A percentile compares a stretch with the other conserved stretches of the same genome.
Conservation (phyloP, 2,797 vertebrate genomes). For the Xerus rutilus region DNA sequence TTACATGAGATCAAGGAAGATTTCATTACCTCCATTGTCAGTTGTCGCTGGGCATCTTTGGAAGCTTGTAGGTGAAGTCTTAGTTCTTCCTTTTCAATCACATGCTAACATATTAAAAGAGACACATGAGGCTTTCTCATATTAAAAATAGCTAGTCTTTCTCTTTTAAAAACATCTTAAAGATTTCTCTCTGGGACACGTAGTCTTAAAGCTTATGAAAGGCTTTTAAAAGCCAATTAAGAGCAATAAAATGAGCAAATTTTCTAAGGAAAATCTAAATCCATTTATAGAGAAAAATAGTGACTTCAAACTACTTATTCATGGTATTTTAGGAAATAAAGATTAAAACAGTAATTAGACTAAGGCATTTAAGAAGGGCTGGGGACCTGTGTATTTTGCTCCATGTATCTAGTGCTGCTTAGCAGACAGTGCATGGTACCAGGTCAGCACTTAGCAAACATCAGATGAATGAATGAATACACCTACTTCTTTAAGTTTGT, state of each 20-base stretch:
- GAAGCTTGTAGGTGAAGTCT: conserved; percentile 98
- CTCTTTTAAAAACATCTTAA: conserved; percentile 10
- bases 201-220: not conserved
- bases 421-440: not conserved
- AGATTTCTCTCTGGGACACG: not conserved
- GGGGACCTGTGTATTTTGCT: not conserved
- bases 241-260: conserved; percentile 19
- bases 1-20: conserved; percentile 15
- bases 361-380: not conserved
- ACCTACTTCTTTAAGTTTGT: conserved; percentile 95
- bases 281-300: not conserved
- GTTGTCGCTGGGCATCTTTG: conserved; percentile 97
- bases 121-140: conserved; percentile 54
- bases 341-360: not conserved
- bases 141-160: conserved; percentile 9
- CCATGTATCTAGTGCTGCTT: not conserved
- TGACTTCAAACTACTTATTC: conserved; percentile 29
- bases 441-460: not conserved
- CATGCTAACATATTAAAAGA: conserved; percentile 90
- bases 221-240: conserved; percentile 32
- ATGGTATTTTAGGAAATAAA: not conserved
- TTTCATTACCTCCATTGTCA: conserved; percentile 95
- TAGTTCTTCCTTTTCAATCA: conserved; percentile 98
- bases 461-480: not conserved
- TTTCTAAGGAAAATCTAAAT: conserved; percentile 35